Evolutionary conservation across 53 echinoderm and acorn worm species (phyloP).

Genomic region (Arbacia lixula): DNA sequence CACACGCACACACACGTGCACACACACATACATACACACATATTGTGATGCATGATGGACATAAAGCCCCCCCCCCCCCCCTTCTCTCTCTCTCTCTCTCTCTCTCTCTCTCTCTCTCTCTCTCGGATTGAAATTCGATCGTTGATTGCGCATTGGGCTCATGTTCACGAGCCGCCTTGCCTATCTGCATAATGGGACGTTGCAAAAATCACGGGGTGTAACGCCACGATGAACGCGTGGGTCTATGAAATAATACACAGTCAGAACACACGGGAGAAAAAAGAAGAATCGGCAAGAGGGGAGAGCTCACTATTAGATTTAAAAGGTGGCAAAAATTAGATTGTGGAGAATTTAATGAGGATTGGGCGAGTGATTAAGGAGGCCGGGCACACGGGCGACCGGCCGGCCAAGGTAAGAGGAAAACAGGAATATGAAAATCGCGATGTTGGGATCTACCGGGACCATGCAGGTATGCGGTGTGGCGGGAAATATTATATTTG

Average conservation of each 20-base stretch:
- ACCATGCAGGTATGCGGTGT: constrained; percentile 33
- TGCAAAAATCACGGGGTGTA: neutral
- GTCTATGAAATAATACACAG: neutral
- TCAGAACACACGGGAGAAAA: neutral
- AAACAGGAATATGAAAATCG: constrained; percentile 57
- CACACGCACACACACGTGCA: too few relatives aligned
- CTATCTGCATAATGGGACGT: too few relatives aligned
- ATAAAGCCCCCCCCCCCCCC: too few relatives aligned
- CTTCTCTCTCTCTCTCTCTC: too few relatives aligned
- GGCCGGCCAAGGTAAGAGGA: constrained; percentile 21
- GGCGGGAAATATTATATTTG: constrained; percentile 61
- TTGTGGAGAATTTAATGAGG: constrained; percentile 52
- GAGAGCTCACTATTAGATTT: constrained; percentile 33
- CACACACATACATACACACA: too few relatives aligned
- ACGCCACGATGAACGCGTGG: neutral
- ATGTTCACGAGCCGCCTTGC: too few relatives aligned
- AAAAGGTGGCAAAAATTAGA: constrained; percentile 57
- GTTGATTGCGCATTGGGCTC: too few relatives aligned
- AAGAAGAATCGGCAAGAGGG: neutral
- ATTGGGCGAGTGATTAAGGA: constrained; percentile 30
- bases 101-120: too few relatives aligned
- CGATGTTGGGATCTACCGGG: neutral
- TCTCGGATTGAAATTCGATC: too few relatives aligned
- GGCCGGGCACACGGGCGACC: neutral
- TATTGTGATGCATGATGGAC: too few relatives aligned